A percentile compares a stretch with the other conserved stretches of the same genome.
Conservation (phyloP, 2,888 invertebrate genomes). For the Machimus atricapillus region DNA sequence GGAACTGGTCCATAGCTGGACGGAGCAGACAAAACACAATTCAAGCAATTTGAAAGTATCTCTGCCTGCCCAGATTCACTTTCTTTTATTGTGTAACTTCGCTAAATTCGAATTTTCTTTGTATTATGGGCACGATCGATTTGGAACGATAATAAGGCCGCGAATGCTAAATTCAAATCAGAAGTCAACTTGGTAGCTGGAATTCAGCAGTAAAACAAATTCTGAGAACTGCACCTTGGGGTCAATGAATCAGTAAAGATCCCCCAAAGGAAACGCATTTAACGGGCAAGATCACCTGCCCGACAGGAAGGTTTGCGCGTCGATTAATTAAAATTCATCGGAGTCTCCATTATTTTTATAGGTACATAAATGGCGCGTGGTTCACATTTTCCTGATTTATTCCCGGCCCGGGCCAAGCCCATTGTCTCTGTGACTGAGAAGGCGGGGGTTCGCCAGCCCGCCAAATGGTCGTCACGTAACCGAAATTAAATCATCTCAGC, state of each 20-base stretch:
- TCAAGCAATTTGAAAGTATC: neutral
- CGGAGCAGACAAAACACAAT: neutral
- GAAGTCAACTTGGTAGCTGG: neutral
- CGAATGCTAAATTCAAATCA: neutral
- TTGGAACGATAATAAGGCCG: neutral
- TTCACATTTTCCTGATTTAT: slow-evolving; percentile 7
- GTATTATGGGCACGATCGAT: neutral
- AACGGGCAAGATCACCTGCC: neutral
- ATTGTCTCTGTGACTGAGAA: neutral
- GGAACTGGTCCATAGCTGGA: neutral
- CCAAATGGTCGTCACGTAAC: slow-evolving; percentile 1
- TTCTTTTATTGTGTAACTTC: neutral
- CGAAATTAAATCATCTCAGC: slow-evolving; percentile 29
- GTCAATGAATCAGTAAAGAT: slow-evolving; percentile 2
- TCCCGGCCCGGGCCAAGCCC: neutral
- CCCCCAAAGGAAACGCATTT: neutral
- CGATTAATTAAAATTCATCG: neutral
- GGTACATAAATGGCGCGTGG: slow-evolving; percentile 31
- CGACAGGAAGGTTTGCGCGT: neutral
- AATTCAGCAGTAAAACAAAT: neutral
- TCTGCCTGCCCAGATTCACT: neutral
- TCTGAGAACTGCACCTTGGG: neutral
- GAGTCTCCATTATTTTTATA: slow-evolving; percentile 2
- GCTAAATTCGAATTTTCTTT: neutral
- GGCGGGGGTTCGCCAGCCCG: neutral